Percentiles rank a stretch among this genome's conserved stretches.
Evolutionary conservation across 2,888 invertebrate genomes (phyloP).

Genomic region (Deilephila porcellus): DNA sequence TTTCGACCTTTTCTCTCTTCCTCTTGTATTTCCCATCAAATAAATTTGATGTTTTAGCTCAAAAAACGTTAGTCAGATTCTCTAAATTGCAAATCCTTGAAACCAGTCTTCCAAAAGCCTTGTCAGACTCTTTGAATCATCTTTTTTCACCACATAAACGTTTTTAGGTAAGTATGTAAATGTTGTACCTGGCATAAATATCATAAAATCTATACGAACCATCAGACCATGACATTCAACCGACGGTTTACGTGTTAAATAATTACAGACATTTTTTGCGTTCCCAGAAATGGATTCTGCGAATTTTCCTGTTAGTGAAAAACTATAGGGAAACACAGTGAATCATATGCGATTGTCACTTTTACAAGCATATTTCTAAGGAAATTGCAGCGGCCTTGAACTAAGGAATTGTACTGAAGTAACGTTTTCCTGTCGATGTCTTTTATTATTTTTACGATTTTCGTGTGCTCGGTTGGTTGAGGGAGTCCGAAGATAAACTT

Average conservation of each 20-base stretch:
- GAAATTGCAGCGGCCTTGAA: conserved; percentile 5
- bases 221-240: not conserved
- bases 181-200: not conserved
- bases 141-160: no score
- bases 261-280: not conserved
- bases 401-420: not conserved
- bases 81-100: no score
- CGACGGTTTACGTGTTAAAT: not conserved
- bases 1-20: no score
- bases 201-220: not conserved
- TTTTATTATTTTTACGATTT: not conserved
- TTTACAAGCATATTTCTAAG: conserved; percentile 1
- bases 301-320: conserved; percentile 49
- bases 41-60: no score
- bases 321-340: conserved; percentile 43
- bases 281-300: conserved; percentile 10
- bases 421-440: not conserved
- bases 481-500: no score
- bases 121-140: no score
- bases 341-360: not conserved
- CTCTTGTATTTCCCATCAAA: no score
- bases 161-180: not conserved
- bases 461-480: no score
- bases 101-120: no score
- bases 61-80: no score